Base-by-base conservation (phyloP, 2,888 invertebrate species). In the Dynastes maya region DNA sequence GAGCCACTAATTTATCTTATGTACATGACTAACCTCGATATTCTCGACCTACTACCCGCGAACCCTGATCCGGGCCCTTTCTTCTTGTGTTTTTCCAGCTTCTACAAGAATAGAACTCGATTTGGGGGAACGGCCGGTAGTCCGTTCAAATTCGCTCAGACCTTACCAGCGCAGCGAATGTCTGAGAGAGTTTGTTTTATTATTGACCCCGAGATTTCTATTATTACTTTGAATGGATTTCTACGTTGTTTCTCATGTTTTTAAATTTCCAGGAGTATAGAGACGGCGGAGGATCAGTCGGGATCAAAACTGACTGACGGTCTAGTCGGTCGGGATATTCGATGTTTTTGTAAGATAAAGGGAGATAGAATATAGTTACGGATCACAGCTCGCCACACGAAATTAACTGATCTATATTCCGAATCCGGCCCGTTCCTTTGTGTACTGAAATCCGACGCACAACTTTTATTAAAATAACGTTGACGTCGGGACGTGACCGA, bases 1-100 rank as follows among this genome's bases (percentile, higher is more conserved):
- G 80, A 83, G 80, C 78, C 82, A 80, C 85, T 86, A 86, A 86
- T 86, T 86, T 85, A 86, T 86, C 86, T 86, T 84, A 81, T 86
- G 86, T 84, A 84, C 86, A 85, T 85, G 85, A 84, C 71, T 71
- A 78, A 78, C 71, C 72, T 53, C 64, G 71, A 71, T 64, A 51
- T 70, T 61, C 68, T 67, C 67, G 78, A 55, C 74, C 67, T 64
- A 40, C 78, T 55, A 65, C 55, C 53, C 45, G 29, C 55, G 58
- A 40, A 37, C 58, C 22, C 8, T 40, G 40, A 72, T 58, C 58
- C 40, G 4, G n/a, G 58, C 32, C 22, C 9, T 67, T 49, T 67
- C 58, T 40, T 58, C 58, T 22, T 16, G 9, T 22, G 58, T 58
- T 72, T 72, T 58, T 72, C 58, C 58, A 22, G n/a, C 40, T 40